Base-by-base conservation (phyloP, 2,888 invertebrate species). In the Rhaphigaster nebulosa region DNA sequence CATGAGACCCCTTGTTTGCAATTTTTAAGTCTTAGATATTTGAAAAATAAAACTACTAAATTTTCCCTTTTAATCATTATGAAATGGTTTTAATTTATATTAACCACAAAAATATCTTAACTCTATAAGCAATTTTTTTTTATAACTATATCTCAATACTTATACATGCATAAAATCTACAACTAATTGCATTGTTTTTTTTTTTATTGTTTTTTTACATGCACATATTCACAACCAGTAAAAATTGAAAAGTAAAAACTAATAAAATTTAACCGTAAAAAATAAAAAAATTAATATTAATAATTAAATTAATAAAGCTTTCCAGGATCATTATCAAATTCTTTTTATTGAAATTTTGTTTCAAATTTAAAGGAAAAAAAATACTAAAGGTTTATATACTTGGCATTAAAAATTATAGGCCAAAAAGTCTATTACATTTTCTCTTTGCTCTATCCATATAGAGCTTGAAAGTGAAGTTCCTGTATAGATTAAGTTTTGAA, bases 141-240 rank as follows among this genome's bases (percentile, higher is more conserved):
- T 84, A 45, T 45, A 84, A 84, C 84, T 84, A 84, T 45, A 50
- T 45, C n/a, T 84, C 45, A 84, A 50, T 84, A 84, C 5, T 45
- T 84, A n/a, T 84, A 50, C 45, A 84, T 84, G 84, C 84, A 84
- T 84, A 84, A 50, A 76, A 84, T 84, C 45, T 84, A 84, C 41
- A 20, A 13, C 84, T 84, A 84, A 84, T 23, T 26, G 45, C n/a
- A 76, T 38, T 20, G 70, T 76, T 76, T 26, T 29, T n/a, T 3
- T 65, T 29, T 65, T 10, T 29, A 26, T 5, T 65, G 8, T 65
- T 70, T 84, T 84, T 26, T 45, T 26, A 8, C 23, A 80, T 80
- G 0, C 84, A 84, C 45, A 26, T 84, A n/a, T 13, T 84, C 84
- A 84, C 84, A 84, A 84, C 41, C 84, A 26, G 45, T n/a, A 50